Base-by-base conservation (phyloP, 2,797 vertebrate species). In the Neopelma chrysocephalum region DNA sequence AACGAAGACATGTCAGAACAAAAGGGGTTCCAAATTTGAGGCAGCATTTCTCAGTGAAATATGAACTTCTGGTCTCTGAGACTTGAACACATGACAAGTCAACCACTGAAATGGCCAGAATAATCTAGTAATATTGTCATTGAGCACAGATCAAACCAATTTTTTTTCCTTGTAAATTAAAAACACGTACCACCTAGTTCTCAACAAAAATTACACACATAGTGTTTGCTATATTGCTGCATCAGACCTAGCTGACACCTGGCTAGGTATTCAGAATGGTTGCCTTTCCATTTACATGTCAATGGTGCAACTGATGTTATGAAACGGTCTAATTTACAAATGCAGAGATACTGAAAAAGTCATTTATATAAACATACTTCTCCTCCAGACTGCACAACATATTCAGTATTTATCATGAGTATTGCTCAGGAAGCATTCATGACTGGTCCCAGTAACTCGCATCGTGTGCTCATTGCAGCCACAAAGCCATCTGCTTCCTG, bases 401-500 rank as follows among this genome's bases (percentile, higher is more conserved):
- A 19, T 22, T 47, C 61, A 9, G 27, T 48, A 45, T 86, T 83
- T 82, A 19, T 38, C 50, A 36, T 4, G 31, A 76, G 25, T 13
- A 31, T 11, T 64, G 80, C 72, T 87, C 82, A 83, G 85, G 31
- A 75, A 57, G 71, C 22, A 10, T 34, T 82, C 40, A 22, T 27
- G 31, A 73, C 51, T 21, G 58, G 66, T 72, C 75, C 64, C 60
- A 71, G 62, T 38, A 66, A 82, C 53, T 79, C 2, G 0, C 40
- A 45, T 29, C 0, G 0, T 56, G 66, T 40, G 70, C 51, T 84
- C 4, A 0, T 15, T 79, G 48, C 78, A 95, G 77, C 80, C 79
- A 34, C 6, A 16, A 51, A 88, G 73, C 89, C 94, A 96, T 93
- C 96, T 96, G 95, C 80, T 94, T 96, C 94, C 91, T 90, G 94